These are phyloP conservation scores for Falcaria lacertinaria DNA, from an alignment of 2,888 invertebrate species.

Conservation along the genomic window DNA sequence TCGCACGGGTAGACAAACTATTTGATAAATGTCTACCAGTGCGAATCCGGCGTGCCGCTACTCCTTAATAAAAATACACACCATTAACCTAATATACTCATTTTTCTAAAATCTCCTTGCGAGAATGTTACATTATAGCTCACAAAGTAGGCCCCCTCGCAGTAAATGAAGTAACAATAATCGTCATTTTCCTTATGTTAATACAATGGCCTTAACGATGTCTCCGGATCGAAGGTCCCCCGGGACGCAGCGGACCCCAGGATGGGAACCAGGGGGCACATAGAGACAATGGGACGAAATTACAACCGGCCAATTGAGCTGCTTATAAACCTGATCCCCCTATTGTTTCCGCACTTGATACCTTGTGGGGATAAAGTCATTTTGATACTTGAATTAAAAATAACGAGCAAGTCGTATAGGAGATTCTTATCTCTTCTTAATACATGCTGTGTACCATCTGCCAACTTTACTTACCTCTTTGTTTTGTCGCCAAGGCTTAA, in stretches of 20 bases:
- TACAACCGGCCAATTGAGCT: slow-evolving; percentile 76
- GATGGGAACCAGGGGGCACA: slow-evolving; percentile 42
- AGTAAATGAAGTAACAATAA: slow-evolving; percentile 47
- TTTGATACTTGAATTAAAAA: slow-evolving; percentile 44
- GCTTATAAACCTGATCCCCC: slow-evolving; percentile 72
- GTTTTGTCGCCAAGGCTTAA: no score
- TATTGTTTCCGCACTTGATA: slow-evolving; percentile 73
- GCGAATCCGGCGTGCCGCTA: no score
- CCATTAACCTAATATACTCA: no score
- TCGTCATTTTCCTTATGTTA: slow-evolving; percentile 50
- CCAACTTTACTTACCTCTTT: no score
- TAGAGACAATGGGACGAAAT: slow-evolving; percentile 74
- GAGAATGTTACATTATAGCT: background rate
- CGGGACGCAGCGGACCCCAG: slow-evolving; percentile 21
- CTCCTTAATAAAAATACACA: no score
- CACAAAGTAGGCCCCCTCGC: slow-evolving; percentile 7
- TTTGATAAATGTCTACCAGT: no score
- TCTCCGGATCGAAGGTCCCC: slow-evolving; percentile 35
- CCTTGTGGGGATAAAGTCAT: slow-evolving; percentile 13
- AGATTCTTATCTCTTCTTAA: no score
- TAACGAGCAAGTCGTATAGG: slow-evolving; percentile 4
- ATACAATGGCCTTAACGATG: slow-evolving; percentile 60
- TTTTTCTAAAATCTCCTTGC: no score
- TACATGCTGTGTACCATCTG: no score
- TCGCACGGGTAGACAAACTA: no score